Base-by-base conservation (phyloP, 2,113 vertebrate species). In the Corvus moneduloides region DNA sequence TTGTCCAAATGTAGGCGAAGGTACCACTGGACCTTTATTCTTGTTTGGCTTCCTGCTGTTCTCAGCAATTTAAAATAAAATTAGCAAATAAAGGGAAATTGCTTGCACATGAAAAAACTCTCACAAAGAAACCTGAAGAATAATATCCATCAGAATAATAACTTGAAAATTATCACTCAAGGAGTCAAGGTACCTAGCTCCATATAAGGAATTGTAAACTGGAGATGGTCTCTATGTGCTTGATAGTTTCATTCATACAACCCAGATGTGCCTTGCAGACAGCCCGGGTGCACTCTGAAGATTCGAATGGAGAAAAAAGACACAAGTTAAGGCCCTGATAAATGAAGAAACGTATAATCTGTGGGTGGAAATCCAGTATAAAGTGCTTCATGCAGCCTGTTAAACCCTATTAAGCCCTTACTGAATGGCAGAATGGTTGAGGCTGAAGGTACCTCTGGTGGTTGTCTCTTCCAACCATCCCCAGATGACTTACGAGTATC, bases 251-350 rank as follows among this genome's bases (percentile, higher is more conserved):
- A 37, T 68, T 64, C 11, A 11, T 7, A 33, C 21, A 48, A 48
- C 7, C 10, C 37, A 55, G 17, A 44, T 7, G 16, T 61, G 58
- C 39, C 52, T 63, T 67, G 58, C 63, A 67, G 67, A 13, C 22
- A 84, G 63, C 26, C 19, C 0, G 0, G 5, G 9, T 33, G n/a
- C 49, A 28, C 19, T 12, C 17, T 22, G 37, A 32, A 43, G 44
- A 27, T 80, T 73, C 1, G 4, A 69, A 39, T 26, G 35, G 49
- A 68, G 44, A 51, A 43, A 15, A 51, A 32, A 55, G 17, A 37
- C 7, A 37, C 9, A 35, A 18, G 10, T 41, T 41, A 43, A 69
- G 21, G 59, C 37, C n/a, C 78, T 68, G 35, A 43, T 61, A 77
- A 81, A 81, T 35, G 41, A 76, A 61, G 30, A 73, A 46, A 56